Percentiles rank a stretch among this genome's conserved stretches.
Evolutionary conservation across 2,888 invertebrate genomes (phyloP).

Genomic region (Villa cingulata): DNA sequence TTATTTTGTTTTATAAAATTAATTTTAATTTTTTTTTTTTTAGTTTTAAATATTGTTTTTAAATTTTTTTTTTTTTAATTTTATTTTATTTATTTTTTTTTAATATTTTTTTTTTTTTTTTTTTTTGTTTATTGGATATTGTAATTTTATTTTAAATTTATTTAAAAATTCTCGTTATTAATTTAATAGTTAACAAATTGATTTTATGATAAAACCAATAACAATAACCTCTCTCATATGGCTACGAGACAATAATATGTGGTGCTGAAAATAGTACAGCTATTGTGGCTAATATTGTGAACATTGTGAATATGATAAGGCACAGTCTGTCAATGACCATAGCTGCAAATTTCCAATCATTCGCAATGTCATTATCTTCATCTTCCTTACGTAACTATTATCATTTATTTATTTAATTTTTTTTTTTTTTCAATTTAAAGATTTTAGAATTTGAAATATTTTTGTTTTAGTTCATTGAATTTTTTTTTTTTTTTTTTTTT

Average conservation of each 20-base stretch:
- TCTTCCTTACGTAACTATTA: slow-evolving; percentile 80
- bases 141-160: slow-evolving; percentile 20
- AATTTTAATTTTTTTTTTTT: slow-evolving; percentile 10
- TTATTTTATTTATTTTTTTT: slow-evolving; percentile 11
- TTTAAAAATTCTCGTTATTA: slow-evolving; percentile 39
- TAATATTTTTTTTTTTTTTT: slow-evolving; percentile 2
- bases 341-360: slow-evolving; percentile 99
- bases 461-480: slow-evolving; percentile 20
- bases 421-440: no score
- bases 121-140: not conserved
- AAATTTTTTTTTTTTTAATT: slow-evolving; percentile 14
- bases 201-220: slow-evolving; percentile 40
- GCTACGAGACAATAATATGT: slow-evolving; percentile 49
- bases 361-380: slow-evolving; percentile 83
- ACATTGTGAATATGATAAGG: slow-evolving; percentile 98
- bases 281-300: slow-evolving; percentile 94
- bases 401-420: no score
- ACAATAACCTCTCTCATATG: slow-evolving; percentile 40
- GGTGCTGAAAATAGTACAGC: slow-evolving; percentile 94
- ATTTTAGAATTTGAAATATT: not conserved
- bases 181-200: slow-evolving; percentile 40
- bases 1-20: no score
- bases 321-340: slow-evolving; percentile 99
- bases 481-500: slow-evolving; percentile 4
- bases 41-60: slow-evolving; percentile 17